A percentile compares a stretch with the other conserved stretches of the same genome.
Conservation (phyloP, 2,888 invertebrate genomes). For the Morpho deidamia region DNA sequence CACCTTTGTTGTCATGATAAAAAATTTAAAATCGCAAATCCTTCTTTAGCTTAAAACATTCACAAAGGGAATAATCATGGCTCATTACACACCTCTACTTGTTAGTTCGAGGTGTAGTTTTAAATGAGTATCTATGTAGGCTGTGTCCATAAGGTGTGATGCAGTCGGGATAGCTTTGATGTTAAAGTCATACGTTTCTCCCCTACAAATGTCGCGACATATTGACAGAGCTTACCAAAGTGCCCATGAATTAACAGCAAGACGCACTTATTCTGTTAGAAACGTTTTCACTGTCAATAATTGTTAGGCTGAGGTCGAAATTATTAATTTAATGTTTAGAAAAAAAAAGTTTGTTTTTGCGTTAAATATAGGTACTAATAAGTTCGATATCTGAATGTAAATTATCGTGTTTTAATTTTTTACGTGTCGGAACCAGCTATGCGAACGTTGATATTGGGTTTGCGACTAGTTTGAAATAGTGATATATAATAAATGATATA, state of each 20-base stretch:
- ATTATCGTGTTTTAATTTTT: no score
- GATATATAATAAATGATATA: no score
- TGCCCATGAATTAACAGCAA: conserved; percentile 27
- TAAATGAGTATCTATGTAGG: conserved; percentile 28
- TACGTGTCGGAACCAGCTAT: no score
- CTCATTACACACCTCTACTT: conserved; percentile 21
- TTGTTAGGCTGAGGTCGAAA: no score
- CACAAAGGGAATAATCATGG: conserved; percentile 16
- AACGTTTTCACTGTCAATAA: no score
- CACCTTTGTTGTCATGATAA: conserved; percentile 27
- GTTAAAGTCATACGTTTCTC: conserved; percentile 60
- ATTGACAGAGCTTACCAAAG: conserved; percentile 51
- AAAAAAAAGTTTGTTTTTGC: no score
- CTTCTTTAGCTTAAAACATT: background rate
- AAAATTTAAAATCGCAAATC: no score
- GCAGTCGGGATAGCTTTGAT: conserved; percentile 60
- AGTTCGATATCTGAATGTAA: no score
- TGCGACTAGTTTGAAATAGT: no score
- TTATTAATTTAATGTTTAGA: no score
- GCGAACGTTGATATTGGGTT: no score
- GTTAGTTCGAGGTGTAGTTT: conserved; percentile 19
- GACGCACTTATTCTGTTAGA: conserved; percentile 17
- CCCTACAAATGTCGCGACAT: conserved; percentile 52
- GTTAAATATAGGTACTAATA: no score
- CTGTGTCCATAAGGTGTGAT: conserved; percentile 42